Evolutionary conservation across 2,113 vertebrate genomes (phyloP).

Genomic region (Pomatorhinus ruficollis): DNA sequence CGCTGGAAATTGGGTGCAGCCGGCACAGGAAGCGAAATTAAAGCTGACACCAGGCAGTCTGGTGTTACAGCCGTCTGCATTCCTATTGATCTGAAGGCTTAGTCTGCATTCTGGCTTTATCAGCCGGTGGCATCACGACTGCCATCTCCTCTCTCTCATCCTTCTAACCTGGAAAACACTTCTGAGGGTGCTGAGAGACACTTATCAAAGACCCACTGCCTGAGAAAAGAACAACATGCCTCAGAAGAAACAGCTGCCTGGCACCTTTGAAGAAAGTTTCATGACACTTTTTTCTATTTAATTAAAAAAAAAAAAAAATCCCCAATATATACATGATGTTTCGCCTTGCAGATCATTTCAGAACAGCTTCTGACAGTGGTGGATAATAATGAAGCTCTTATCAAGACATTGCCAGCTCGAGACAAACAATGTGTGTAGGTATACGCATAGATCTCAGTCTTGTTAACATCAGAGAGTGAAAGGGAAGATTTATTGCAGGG

Average conservation of each 20-base stretch:
- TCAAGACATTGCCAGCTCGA: conserved; percentile 39
- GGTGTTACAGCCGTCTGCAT: conserved; percentile 40
- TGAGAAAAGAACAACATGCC: conserved; percentile 27
- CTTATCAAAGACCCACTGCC: conserved; percentile 40
- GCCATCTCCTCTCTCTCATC: conserved; percentile 31
- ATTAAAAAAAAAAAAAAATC: conserved; percentile 45
- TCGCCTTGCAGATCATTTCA: conserved; percentile 17
- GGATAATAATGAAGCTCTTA: conserved; percentile 61
- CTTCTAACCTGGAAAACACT: conserved; percentile 52
- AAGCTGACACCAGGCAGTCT: conserved; percentile 61
- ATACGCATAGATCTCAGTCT: conserved; percentile 5
- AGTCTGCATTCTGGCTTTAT: conserved; percentile 62
- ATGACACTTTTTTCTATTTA: conserved; percentile 55
- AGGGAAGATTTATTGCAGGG: conserved; percentile 10
- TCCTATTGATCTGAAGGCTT: conserved; percentile 58
- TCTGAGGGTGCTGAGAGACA: conserved; percentile 35
- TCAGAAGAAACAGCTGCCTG: conserved; percentile 43
- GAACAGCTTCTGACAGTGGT: conserved; percentile 31
- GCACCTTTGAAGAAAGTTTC: conserved; percentile 61
- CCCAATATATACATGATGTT: conserved; percentile 24
- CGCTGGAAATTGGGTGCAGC: not conserved
- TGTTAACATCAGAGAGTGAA: conserved; percentile 47
- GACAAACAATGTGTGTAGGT: conserved; percentile 20
- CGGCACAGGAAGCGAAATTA: not conserved
- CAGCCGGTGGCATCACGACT: conserved; percentile 44